Percentiles rank a stretch among this genome's conserved stretches.
phyloP scores from a whole-genome alignment of 2,113 vertebrate genomes.

The Ellobius talpinus region DNA sequence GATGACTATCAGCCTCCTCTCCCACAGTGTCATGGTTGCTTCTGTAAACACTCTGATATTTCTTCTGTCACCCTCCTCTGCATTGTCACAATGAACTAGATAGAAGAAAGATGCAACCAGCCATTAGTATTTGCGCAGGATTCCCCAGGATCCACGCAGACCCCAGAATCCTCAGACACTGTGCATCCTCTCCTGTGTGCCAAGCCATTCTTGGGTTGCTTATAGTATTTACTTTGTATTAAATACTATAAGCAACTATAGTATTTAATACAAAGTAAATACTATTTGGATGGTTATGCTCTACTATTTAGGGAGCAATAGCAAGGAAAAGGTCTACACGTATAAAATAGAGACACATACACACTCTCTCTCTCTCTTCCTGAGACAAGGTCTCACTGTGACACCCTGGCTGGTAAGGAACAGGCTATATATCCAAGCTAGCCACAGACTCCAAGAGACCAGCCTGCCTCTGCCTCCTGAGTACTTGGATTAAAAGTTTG shows the following conservation, averaged over 20 bases:
- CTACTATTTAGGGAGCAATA: background rate
- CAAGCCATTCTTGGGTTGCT: background rate
- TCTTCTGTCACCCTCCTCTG: background rate
- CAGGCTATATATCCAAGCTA: background rate
- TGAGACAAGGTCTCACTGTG: background rate
- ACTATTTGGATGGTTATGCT: background rate
- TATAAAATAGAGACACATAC: background rate
- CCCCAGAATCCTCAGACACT: background rate
- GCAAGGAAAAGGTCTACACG: background rate
- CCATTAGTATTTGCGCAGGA: background rate
- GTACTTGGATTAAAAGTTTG: background rate
- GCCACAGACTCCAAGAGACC: background rate
- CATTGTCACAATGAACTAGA: background rate
- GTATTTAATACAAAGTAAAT: background rate
- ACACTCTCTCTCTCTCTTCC: background rate
- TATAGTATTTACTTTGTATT: no score
- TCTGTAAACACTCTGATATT: background rate
- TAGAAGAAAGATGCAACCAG: background rate
- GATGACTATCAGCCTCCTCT: background rate
- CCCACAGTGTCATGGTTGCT: background rate
- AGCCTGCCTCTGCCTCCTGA: background rate
- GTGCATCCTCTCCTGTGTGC: background rate
- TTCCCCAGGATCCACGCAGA: accelerated
- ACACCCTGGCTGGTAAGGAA: background rate
- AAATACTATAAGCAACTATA: no score